A percentile compares a stretch with the other conserved stretches of the same genome.
Conservation (phyloP, 2,888 invertebrate genomes). For the Noctua pronuba region DNA sequence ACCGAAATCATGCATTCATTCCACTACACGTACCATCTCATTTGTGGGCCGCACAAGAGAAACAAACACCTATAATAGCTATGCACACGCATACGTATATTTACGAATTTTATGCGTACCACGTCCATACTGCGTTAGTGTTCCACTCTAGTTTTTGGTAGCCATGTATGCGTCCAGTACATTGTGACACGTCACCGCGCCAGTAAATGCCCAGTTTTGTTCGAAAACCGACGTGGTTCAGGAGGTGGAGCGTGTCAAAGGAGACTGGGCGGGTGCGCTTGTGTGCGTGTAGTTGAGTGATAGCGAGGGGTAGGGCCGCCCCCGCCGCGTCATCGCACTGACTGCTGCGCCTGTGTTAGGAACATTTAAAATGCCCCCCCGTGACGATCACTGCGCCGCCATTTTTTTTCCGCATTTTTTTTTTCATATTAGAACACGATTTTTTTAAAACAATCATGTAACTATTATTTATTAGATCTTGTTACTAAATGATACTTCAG, state of each 20-base stretch:
- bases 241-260: constrained; percentile 71
- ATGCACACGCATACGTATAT: constrained; percentile 75
- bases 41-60: constrained; percentile 83
- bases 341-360: constrained; percentile 89
- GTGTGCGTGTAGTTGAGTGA: constrained; percentile 85
- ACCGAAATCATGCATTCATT: constrained; percentile 85
- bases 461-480: not conserved
- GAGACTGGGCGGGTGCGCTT: constrained; percentile 66
- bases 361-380: constrained; percentile 89
- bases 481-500: not conserved
- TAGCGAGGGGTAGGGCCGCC: constrained; percentile 83
- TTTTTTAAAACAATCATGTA: constrained; percentile 2
- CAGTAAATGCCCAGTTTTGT: constrained; percentile 55
- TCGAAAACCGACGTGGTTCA: constrained; percentile 26
- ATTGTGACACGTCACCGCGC: constrained; percentile 73
- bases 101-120: constrained; percentile 89
- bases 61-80: constrained; percentile 77
- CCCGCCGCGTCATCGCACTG: constrained; percentile 87
- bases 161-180: constrained; percentile 72
- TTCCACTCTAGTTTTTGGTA: constrained; percentile 81
- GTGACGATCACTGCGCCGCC: constrained; percentile 87
- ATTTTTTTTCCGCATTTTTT: constrained; percentile 81
- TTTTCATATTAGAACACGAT: constrained; percentile 65
- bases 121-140: constrained; percentile 76
- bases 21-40: constrained; percentile 84